phyloP scores from a whole-genome alignment of 2,888 invertebrate genomes.

The Heliconius erato region DNA sequence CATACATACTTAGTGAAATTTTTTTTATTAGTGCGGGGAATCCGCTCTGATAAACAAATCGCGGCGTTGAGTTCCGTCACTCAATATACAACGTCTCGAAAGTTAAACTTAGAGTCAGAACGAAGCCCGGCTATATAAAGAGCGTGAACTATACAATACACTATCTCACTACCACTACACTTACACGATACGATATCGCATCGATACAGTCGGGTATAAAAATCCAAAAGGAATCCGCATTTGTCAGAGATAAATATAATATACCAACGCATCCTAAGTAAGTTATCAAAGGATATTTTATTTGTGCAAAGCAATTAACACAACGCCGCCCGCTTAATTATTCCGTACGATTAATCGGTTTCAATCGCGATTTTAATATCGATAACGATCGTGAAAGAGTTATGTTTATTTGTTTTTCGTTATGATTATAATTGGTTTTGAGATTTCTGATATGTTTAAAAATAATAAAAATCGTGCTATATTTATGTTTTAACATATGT shows the following conservation, averaged over 20 bases:
- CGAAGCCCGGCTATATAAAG: too few relatives aligned
- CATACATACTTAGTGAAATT: too few relatives aligned
- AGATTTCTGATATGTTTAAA: constrained; percentile 30
- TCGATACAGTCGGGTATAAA: background rate
- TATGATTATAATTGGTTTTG: constrained; percentile 43
- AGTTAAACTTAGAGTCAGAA: too few relatives aligned
- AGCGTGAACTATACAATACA: too few relatives aligned
- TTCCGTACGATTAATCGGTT: constrained; percentile 67
- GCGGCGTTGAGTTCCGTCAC: too few relatives aligned
- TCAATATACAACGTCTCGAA: too few relatives aligned
- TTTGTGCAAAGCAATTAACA: constrained; percentile 80
- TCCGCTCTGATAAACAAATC: too few relatives aligned
- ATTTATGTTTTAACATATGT: background rate
- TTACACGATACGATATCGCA: background rate
- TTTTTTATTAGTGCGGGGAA: too few relatives aligned
- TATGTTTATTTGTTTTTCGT: constrained; percentile 79
- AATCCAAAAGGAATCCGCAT: background rate
- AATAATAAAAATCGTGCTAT: constrained; percentile 10
- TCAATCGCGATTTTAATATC: constrained; percentile 57
- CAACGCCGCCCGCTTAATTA: constrained; percentile 70
- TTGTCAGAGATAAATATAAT: constrained; percentile 37
- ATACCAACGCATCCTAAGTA: constrained; percentile 57
- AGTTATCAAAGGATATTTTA: constrained; percentile 67
- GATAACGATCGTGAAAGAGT: constrained; percentile 78
- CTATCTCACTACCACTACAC: too few relatives aligned